Percentiles rank a stretch among this genome's conserved stretches.
These are phyloP conservation scores for Delichon dasypus DNA, from an alignment of 2,797 vertebrate species.

Conservation along the genomic window DNA sequence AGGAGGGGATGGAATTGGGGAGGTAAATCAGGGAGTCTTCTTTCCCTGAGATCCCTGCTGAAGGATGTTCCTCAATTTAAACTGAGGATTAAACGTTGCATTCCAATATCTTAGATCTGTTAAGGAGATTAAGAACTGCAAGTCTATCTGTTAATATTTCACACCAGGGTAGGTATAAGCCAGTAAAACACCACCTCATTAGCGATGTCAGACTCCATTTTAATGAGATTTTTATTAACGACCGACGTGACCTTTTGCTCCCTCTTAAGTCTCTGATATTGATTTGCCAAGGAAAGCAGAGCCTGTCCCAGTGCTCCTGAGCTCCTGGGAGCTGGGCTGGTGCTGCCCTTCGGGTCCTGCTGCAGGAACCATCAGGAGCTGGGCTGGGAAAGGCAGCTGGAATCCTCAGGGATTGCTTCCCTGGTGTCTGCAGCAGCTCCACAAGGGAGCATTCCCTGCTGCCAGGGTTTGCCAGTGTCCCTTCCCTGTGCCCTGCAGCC, in stretches of 20 bases:
- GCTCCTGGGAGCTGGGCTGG: not conserved
- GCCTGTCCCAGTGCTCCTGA: not conserved
- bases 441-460: accelerated
- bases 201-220: slow-evolving; percentile 34
- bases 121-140: slow-evolving; percentile 60
- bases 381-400: not conserved
- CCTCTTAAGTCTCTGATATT: slow-evolving; percentile 5
- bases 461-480: not conserved
- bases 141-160: slow-evolving; percentile 65
- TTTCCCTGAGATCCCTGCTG: not conserved
- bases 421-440: not conserved
- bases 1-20: not conserved
- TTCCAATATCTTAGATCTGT: slow-evolving; percentile 65
- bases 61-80: slow-evolving; percentile 45
- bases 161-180: slow-evolving; percentile 54
- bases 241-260: slow-evolving; percentile 44
- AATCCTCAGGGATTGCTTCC: not conserved
- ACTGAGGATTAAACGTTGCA: slow-evolving; percentile 30
- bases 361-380: accelerated
- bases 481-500: not conserved
- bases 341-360: not conserved
- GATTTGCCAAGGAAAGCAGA: slow-evolving; percentile 39
- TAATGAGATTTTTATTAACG: slow-evolving; percentile 72
- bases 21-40: not conserved
- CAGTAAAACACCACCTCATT: slow-evolving; percentile 61